These are phyloP conservation scores for Alouatta palliata DNA, from an alignment of 2,113 vertebrate species.

Conservation along the genomic window DNA sequence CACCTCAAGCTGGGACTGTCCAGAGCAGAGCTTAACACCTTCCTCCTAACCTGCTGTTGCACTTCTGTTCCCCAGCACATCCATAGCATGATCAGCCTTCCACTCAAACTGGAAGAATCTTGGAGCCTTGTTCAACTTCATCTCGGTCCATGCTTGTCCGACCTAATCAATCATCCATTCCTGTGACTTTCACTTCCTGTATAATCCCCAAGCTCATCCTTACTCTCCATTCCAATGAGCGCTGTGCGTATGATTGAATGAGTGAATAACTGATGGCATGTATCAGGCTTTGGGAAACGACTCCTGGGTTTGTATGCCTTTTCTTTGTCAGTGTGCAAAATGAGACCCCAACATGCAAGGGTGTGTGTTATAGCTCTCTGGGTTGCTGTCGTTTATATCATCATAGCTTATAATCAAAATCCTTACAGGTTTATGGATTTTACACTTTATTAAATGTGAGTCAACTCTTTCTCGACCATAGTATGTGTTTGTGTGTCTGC, in stretches of 20 bases:
- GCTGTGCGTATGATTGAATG: fast-evolving
- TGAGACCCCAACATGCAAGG: not conserved
- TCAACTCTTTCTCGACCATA: not conserved
- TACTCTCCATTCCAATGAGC: fast-evolving
- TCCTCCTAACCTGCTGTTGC: not conserved
- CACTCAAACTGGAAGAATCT: not conserved
- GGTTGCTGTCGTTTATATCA: not conserved
- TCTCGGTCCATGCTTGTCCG: fast-evolving
- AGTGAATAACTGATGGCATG: fast-evolving
- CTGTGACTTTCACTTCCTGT: not conserved
- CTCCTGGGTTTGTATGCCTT: fast-evolving
- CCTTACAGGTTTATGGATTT: not conserved
- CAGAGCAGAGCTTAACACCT: not conserved
- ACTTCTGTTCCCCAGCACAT: not conserved
- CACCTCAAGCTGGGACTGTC: not conserved
- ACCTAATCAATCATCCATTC: not conserved
- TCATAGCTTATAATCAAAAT: not conserved
- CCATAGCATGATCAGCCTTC: not conserved
- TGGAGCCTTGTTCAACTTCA: not conserved
- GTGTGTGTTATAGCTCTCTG: fast-evolving
- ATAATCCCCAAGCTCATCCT: not conserved
- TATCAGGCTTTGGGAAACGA: fast-evolving
- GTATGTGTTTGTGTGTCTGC: not conserved
- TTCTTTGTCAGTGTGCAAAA: too few species aligned
- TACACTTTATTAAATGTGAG: not conserved